Base-by-base conservation (phyloP, 2,113 vertebrate species). In the Hemibagrus wyckioides region DNA sequence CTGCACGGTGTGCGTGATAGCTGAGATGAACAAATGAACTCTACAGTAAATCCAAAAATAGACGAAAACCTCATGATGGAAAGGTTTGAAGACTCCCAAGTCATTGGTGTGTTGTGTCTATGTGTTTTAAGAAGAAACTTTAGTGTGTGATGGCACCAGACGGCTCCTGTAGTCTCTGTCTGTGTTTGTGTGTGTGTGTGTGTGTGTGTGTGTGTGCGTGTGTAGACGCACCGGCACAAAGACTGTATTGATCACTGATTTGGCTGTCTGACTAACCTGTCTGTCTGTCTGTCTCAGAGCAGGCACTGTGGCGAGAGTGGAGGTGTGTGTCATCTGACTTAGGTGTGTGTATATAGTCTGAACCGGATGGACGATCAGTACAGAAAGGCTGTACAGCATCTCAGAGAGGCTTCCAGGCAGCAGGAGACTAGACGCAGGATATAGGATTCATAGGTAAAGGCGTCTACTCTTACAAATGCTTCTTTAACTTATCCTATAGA, bases 271-370 rank as follows among this genome's bases (percentile, higher is more conserved):
- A 83, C 86, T 86, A 54, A 84, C 75, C 90, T 86, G 88, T 86
- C 88, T 85, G 84, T 86, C 83, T 80, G 30, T 79, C 36, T 63
- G 48, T 50, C 61, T 56, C 44, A 56, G 69, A 86, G 84, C 73
- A 83, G 54, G 79, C 36, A 28, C 23, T 81, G 36, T 61, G 82
- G 80, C 80, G 81, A 83, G 75, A 86, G 69, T 86, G 63, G 50
- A 56, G 61, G 67, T 61, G 81, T 80, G 79, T 90, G 86, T 82
- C 89, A 61, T 87, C 81, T 75, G 89, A 73, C 77, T 80, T 48
- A 54, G 85, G 85, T 92, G 90, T 93, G 90, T 93, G 88, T 73
- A 61, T 63, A 56, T 85, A 87, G 82, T 86, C 81, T 89, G 90
- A 82, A 85, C 57, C 50, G 83, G 82, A 69, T 41, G 88, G 86